A percentile compares a stretch with the other conserved stretches of the same genome.
These are phyloP conservation scores for Pristionchus arcanus DNA, from an alignment of 2,888 invertebrate genomes.

Conservation along the genomic window DNA sequence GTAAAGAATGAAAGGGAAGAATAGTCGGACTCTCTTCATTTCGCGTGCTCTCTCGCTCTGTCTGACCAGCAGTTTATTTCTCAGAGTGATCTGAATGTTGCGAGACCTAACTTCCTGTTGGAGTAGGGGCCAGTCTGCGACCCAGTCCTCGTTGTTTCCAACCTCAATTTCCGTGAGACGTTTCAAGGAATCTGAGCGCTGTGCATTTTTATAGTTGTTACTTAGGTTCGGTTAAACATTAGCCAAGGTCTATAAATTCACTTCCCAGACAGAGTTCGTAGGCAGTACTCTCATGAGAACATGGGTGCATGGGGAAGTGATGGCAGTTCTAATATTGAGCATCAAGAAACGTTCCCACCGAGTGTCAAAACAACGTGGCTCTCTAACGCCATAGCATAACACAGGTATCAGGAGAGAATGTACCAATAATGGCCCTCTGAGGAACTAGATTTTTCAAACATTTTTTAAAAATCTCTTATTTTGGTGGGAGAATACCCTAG, in stretches of 20 bases:
- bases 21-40: too few relatives aligned
- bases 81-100: background rate
- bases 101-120: background rate
- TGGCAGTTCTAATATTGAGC: background rate
- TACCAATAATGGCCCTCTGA: too few relatives aligned
- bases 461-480: too few relatives aligned
- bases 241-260: too few relatives aligned
- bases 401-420: too few relatives aligned
- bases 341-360: background rate
- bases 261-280: background rate
- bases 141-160: too few relatives aligned
- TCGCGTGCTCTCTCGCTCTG: background rate
- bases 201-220: too few relatives aligned
- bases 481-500: too few relatives aligned
- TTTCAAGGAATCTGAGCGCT: background rate
- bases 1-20: too few relatives aligned
- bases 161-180: background rate
- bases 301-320: background rate
- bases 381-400: too few relatives aligned
- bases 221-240: too few relatives aligned
- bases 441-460: too few relatives aligned
- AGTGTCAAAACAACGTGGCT: background rate
- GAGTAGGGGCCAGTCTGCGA: background rate
- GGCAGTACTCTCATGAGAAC: background rate
- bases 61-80: background rate